A percentile compares a stretch with the other conserved stretches of the same genome.
phyloP scores from a whole-genome alignment of 2,888 invertebrate species.

The Bugulina stolonifera region DNA sequence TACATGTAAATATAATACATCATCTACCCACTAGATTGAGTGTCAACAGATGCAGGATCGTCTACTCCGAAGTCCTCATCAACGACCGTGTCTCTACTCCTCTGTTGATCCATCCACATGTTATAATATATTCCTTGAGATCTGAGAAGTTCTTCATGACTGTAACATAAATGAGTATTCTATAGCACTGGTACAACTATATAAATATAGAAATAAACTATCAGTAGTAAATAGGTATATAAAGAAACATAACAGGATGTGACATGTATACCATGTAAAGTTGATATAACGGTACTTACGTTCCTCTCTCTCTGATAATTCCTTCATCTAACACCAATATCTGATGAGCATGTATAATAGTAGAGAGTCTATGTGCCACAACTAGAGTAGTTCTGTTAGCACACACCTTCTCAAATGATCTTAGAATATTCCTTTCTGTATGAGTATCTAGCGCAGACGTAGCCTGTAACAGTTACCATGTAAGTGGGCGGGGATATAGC shows the following conservation, averaged over 20 bases:
- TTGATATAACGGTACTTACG: conserved; percentile 58
- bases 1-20: too few relatives aligned
- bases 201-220: too few relatives aligned
- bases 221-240: too few relatives aligned
- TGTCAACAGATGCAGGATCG: not conserved
- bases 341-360: conserved; percentile 87
- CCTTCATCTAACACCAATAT: conserved; percentile 89
- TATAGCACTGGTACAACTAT: too few relatives aligned
- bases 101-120: conserved; percentile 89
- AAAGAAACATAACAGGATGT: too few relatives aligned
- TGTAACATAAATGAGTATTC: too few relatives aligned
- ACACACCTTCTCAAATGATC: conserved; percentile 71
- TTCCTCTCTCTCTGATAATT: conserved; percentile 82
- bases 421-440: conserved; percentile 83
- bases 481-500: too few relatives aligned
- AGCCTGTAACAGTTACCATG: too few relatives aligned
- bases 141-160: conserved; percentile 67
- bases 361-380: conserved; percentile 85
- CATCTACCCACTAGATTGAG: not conserved
- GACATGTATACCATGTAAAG: too few relatives aligned
- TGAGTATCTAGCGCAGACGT: conserved; percentile 86
- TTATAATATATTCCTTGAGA: conserved; percentile 72
- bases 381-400: conserved; percentile 83
- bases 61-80: conserved; percentile 13
- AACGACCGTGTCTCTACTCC: conserved; percentile 50